These are phyloP conservation scores for Taenaris catops DNA, from an alignment of 2,888 invertebrate genomes.

Conservation along the genomic window DNA sequence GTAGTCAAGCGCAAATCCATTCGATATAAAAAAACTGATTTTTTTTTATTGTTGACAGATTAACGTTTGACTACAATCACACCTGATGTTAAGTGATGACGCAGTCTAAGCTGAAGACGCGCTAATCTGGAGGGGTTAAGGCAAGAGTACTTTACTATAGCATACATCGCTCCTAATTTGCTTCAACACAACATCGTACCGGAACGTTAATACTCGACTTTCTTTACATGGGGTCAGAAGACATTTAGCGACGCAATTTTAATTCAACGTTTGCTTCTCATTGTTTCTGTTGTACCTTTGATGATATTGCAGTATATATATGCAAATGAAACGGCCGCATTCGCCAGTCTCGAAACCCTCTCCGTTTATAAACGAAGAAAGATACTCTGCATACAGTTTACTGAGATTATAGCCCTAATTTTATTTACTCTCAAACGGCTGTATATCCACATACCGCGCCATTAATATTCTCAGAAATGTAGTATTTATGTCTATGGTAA, in stretches of 20 bases:
- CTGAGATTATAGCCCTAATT: constrained; percentile 48
- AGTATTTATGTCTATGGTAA: background rate
- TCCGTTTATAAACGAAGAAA: constrained; percentile 52
- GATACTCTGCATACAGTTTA: constrained; percentile 47
- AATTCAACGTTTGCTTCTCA: constrained; percentile 62
- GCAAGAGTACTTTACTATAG: too few species aligned
- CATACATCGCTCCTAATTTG: too few species aligned
- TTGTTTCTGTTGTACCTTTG: constrained; percentile 45
- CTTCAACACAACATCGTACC: too few species aligned
- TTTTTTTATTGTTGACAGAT: too few species aligned
- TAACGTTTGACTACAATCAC: too few species aligned
- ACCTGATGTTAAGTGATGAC: too few species aligned
- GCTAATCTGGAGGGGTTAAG: too few species aligned
- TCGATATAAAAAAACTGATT: too few species aligned
- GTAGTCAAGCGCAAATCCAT: too few species aligned
- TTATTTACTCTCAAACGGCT: constrained; percentile 33
- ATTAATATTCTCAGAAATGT: background rate
- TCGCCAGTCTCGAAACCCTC: constrained; percentile 34
- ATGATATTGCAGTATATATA: constrained; percentile 58
- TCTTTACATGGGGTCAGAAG: constrained; percentile 60
- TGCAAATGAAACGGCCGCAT: constrained; percentile 51
- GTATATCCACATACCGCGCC: background rate
- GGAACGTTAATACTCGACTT: constrained; percentile 55
- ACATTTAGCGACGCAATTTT: constrained; percentile 58
- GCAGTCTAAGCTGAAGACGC: too few species aligned